Evolutionary conservation across 2,888 invertebrate genomes (phyloP).

Genomic region (Leptothorax acervorum): DNA sequence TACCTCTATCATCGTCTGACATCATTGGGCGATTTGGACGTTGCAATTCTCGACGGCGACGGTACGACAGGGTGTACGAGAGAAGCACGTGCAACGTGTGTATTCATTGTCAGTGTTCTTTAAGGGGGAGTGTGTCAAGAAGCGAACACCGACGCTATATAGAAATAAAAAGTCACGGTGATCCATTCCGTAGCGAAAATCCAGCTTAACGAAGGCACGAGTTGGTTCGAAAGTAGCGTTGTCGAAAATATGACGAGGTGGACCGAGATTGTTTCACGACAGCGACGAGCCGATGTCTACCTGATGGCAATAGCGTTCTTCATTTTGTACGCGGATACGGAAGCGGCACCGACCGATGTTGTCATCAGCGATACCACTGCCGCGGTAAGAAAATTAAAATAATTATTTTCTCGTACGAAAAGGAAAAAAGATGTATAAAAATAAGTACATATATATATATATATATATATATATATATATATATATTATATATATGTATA

Average conservation of each 20-base stretch:
- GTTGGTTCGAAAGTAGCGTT: neutral
- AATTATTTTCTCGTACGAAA: slow-evolving; percentile 8
- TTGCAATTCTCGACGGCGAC: neutral
- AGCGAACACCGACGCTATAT: neutral
- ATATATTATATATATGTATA: neutral
- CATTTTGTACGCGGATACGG: slow-evolving; percentile 64
- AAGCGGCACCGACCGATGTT: slow-evolving; percentile 66
- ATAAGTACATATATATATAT: no score
- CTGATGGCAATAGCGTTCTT: slow-evolving; percentile 57
- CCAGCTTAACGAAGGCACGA: neutral
- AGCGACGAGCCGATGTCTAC: slow-evolving; percentile 50
- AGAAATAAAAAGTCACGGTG: slow-evolving; percentile 28
- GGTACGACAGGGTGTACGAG: neutral
- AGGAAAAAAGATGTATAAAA: neutral
- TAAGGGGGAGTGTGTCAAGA: no score
- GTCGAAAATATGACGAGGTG: slow-evolving; percentile 61
- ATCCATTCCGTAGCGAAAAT: neutral
- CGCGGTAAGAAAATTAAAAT: slow-evolving; percentile 77
- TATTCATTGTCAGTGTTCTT: slow-evolving; percentile 54
- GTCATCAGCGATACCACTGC: slow-evolving; percentile 77
- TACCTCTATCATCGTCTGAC: neutral
- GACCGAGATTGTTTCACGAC: slow-evolving; percentile 24
- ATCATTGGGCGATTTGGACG: neutral
- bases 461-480: no score
- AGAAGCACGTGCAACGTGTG: slow-evolving; percentile 66